phyloP scores from a whole-genome alignment of 2,888 invertebrate species.

The Dynastes maya region DNA sequence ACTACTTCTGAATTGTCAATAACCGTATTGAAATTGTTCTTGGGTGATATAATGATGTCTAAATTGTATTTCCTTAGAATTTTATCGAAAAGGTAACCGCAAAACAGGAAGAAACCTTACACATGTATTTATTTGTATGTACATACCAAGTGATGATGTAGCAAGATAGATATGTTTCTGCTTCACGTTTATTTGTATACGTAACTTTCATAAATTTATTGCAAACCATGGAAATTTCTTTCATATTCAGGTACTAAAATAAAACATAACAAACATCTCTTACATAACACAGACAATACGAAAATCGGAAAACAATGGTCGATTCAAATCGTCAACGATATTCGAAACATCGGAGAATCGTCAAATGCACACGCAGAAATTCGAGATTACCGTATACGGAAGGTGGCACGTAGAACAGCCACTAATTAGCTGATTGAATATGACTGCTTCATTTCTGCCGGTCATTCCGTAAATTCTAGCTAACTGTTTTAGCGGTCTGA shows the following conservation, averaged over 20 bases:
- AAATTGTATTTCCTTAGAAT: too few relatives aligned
- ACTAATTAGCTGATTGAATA: slow-evolving; percentile 31
- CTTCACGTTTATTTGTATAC: too few relatives aligned
- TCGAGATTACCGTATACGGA: neutral
- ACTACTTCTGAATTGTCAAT: too few relatives aligned
- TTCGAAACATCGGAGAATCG: neutral
- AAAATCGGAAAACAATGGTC: neutral
- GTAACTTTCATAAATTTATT: too few relatives aligned
- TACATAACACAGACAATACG: neutral
- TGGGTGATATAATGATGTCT: too few relatives aligned
- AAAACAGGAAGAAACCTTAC: neutral
- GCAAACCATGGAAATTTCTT: too few relatives aligned
- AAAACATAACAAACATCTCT: neutral
- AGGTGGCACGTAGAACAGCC: slow-evolving; percentile 14
- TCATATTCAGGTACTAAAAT: too few relatives aligned
- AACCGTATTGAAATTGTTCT: too few relatives aligned
- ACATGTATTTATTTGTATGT: too few relatives aligned
- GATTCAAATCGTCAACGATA: neutral
- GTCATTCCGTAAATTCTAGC: slow-evolving; percentile 24
- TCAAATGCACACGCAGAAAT: neutral
- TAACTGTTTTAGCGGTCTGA: slow-evolving; percentile 25
- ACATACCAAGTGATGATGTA: too few relatives aligned
- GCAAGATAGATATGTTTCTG: too few relatives aligned
- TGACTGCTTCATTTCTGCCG: slow-evolving; percentile 25
- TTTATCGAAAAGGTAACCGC: neutral